Base-by-base conservation (phyloP, 1,140 invertebrate genomes). In the Anoplophora glabripennis region DNA sequence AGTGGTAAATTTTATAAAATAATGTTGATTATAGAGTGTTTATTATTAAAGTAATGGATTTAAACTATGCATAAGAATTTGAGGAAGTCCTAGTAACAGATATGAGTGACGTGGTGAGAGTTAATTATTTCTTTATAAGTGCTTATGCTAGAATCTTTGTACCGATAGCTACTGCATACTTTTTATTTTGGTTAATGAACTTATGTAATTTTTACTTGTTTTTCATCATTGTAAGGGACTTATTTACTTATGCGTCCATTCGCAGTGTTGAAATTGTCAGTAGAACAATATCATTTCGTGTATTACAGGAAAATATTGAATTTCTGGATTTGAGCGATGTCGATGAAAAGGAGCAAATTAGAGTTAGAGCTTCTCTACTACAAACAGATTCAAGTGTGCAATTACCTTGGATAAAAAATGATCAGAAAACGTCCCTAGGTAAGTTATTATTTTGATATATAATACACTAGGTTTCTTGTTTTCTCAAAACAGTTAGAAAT, bases 321-420 rank as follows among this genome's bases (percentile, higher is more conserved):
- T 75, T 75, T 53, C 53, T 75, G 45, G 73, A 75, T 63, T 62
- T 75, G 15, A 73, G 47, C 45, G 73, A 61, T 35, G 65, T 74
- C 1, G 71, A 73, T 7, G 70, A 73, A 18, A 49, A 54, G 12
- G 73, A 75, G 60, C 64, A 58, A 51, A 55, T 63, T 10, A 60
- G 53, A 40, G 64, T 75, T 42, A 42, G 69, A 17, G 52, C 57
- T 28, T 69, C 66, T 11, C 48, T 75, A 35, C 64, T 67, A 42
- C 52, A 64, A 15, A 42, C 34, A 34, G 57, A 70, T 57, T 21
- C 61, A 35, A 64, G 57, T 51, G 59, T 68, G 5, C 53, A 68
- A 58, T 61, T 73, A 36, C 73, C 73, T 42, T 75, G 73, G 73
- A 60, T 54, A 17, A 63, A 64, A 49, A 45, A 55, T 10, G 18